Conservation (phyloP, 92 coral and sea anemone genomes). For the Ricordea florida region DNA sequence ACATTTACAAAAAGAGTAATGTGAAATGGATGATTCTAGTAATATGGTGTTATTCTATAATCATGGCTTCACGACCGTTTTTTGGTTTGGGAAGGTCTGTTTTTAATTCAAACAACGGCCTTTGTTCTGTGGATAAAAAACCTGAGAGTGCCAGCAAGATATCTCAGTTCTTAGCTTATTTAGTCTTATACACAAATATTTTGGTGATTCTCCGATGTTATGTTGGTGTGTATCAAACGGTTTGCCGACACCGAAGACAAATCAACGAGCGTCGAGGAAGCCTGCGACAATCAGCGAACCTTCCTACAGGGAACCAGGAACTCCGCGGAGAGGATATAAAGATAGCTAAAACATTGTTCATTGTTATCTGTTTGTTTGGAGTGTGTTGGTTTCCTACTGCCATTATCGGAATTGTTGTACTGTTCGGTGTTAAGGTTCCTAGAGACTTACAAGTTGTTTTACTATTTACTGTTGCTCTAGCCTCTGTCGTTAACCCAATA, state of each 20-base stretch:
- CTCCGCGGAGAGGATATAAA: constrained; percentile 8
- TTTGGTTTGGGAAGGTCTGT: background rate
- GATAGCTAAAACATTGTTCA: constrained; percentile 12
- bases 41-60: constrained; percentile 8
- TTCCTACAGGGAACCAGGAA: background rate
- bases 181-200: constrained; percentile 5
- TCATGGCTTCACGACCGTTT: background rate
- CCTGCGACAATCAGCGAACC: background rate
- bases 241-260: constrained; percentile 14
- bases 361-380: constrained; percentile 18
- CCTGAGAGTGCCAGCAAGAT: background rate
- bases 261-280: background rate
- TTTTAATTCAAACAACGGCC: background rate
- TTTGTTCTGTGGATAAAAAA: constrained; percentile 17
- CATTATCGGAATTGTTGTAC: background rate
- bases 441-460: background rate
- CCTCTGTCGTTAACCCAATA: constrained; percentile 18
- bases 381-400: constrained; percentile 27
- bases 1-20: background rate
- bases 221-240: constrained; percentile 19
- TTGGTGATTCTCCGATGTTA: constrained; percentile 10
- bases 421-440: background rate
- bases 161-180: constrained; percentile 6
- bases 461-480: constrained; percentile 2
- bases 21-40: background rate